Evolutionary conservation across 2,888 invertebrate species (phyloP), one percentile per base, ranked within the genome.

Genomic region (Ischnura elegans): DNA sequence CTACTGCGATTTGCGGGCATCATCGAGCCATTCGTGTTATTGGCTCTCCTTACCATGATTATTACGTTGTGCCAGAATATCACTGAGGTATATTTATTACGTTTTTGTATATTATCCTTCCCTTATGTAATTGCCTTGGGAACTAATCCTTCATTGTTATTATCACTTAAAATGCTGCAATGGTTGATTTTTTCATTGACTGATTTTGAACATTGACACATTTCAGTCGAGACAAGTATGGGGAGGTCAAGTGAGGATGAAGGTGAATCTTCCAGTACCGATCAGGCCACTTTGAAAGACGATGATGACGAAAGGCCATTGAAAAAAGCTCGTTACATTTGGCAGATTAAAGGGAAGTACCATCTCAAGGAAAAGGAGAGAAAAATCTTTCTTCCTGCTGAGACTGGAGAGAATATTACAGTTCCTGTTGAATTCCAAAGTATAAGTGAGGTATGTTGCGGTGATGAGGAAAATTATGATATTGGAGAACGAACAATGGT

Each of bases 291-390:
- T 10, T 87, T 45, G 29, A 87, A 87, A 45, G 96, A 96, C 96
- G 96, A 95, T 94, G 95, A 95, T 93, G 96, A 96, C 94, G 97
- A 97, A 95, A 96, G 97, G 96, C 97, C 97, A 95, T 96, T 97
- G 95, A 97, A 97, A 95, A 97, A 97, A 96, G 97, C 97, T 94
- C 93, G 93, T 95, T 97, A 97, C 96, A 96, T 97, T 93, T 97
- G 97, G 97, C 97, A 97, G 96, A 97, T 97, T 94, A 97, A 97
- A 96, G 97, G 97, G 93, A 96, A 95, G 90, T 95, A 94, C 93
- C 94, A 94, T 87, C 94, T 94, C 46, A 95, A 94, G 86, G 94
- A 94, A 51, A 86, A 76, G 94, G 94, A 94, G 61, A 93, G 94
- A 76, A 93, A 93, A 47, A 36, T 90, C 36, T 66, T 61, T 61